Percentiles rank a stretch among this genome's conserved stretches.
Evolutionary conservation across 2,888 invertebrate genomes (phyloP).

Genomic region (Nomada fucata): DNA sequence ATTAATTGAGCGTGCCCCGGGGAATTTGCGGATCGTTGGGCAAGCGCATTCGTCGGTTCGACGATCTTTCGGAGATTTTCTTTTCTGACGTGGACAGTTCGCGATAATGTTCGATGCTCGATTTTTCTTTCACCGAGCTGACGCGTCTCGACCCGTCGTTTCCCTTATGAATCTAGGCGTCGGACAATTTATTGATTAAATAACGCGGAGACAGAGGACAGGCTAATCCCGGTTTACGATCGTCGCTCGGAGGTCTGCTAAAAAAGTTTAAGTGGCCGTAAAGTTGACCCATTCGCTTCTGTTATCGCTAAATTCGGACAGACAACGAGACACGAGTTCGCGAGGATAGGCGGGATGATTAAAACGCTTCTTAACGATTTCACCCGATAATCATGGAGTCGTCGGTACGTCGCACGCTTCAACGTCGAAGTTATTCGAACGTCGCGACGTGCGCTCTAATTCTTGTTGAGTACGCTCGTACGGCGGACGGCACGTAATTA

Average conservation of each 20-base stretch:
- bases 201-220: neutral
- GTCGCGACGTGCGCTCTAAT: neutral
- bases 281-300: constrained; percentile 21
- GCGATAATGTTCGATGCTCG: too few species aligned
- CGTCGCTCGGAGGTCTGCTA: neutral
- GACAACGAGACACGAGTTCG: neutral
- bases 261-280: constrained; percentile 18
- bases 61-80: neutral
- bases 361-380: constrained; percentile 16
- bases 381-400: neutral
- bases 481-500: constrained; percentile 53
- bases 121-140: too few species aligned
- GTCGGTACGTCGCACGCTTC: neutral
- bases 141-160: too few species aligned
- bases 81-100: too few species aligned
- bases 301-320: neutral
- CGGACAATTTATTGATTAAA: neutral
- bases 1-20: neutral
- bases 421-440: neutral
- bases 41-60: neutral
- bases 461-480: constrained; percentile 32
- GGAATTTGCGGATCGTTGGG: neutral
- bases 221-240: neutral
- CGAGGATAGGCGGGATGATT: neutral
- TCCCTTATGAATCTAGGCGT: neutral